These are phyloP conservation scores for Oncorhynchus tshawytscha DNA, from an alignment of 2,113 vertebrate species.

Conservation along the genomic window DNA sequence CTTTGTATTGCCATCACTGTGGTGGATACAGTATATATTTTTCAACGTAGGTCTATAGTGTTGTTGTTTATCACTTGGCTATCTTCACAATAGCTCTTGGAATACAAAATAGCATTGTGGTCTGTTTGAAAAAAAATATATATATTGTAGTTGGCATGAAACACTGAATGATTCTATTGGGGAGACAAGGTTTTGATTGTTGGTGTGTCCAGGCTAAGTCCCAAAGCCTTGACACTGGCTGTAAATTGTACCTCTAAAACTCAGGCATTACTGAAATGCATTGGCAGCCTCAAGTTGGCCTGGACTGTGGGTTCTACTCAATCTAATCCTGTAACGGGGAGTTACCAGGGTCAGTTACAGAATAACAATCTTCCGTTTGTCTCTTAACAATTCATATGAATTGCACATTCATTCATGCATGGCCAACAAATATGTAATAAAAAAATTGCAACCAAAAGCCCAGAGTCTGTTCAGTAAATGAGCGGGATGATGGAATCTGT, in stretches of 20 bases:
- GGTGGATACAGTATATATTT: background rate
- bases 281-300: conserved; percentile 40
- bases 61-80: conserved; percentile 1
- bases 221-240: conserved; percentile 66
- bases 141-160: conserved; percentile 29
- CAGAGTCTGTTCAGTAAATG: background rate
- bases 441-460: too few relatives aligned
- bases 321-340: conserved; percentile 8
- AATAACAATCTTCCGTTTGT: background rate
- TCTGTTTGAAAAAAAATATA: conserved; percentile 20
- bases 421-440: background rate
- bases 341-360: conserved; percentile 20
- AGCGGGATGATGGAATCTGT: background rate
- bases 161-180: conserved; percentile 52
- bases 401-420: too few relatives aligned
- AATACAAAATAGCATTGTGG: conserved; percentile 29
- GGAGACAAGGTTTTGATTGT: conserved; percentile 65
- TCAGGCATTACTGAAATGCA: conserved; percentile 27
- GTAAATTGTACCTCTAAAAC: conserved; percentile 67
- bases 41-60: background rate
- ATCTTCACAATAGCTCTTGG: conserved; percentile 41
- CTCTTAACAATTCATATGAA: background rate
- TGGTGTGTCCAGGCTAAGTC: conserved; percentile 50
- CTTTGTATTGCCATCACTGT: background rate
- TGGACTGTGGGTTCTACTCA: conserved; percentile 26